These are phyloP conservation scores for Agrochola lota DNA, from an alignment of 2,888 invertebrate species.

Conservation along the genomic window DNA sequence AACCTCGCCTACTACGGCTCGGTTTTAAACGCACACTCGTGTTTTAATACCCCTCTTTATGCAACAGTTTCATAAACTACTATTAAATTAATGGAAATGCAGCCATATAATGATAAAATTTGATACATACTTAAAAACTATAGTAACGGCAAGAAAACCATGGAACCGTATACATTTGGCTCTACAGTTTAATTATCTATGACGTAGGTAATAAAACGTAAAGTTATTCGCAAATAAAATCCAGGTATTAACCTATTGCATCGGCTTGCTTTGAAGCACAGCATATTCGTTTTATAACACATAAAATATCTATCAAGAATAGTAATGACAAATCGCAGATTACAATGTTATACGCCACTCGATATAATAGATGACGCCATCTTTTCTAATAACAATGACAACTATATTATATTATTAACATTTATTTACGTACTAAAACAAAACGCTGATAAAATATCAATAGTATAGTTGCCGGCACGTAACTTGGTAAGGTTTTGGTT, in stretches of 20 bases:
- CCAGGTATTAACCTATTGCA: conserved; percentile 16
- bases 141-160: neutral
- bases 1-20: too few species aligned
- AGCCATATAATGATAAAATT: too few species aligned
- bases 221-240: conserved; percentile 39
- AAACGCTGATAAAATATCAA: conserved; percentile 39
- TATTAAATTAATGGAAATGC: neutral
- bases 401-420: conserved; percentile 45
- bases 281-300: conserved; percentile 41
- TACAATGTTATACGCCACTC: conserved; percentile 27
- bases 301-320: conserved; percentile 53
- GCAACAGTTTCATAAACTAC: too few species aligned
- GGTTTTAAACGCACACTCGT: too few species aligned
- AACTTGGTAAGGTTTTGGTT: too few species aligned
- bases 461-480: neutral
- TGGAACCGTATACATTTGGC: neutral
- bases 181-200: conserved; percentile 15
- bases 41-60: too few species aligned
- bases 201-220: conserved; percentile 9
- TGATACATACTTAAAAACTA: neutral
- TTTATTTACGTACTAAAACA: conserved; percentile 47
- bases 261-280: conserved; percentile 29
- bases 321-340: conserved; percentile 45
- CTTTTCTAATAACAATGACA: conserved; percentile 37
- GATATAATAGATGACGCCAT: conserved; percentile 38